These are phyloP conservation scores for Camponotus floridanus DNA, from an alignment of 1,140 invertebrate species.

Conservation along the genomic window DNA sequence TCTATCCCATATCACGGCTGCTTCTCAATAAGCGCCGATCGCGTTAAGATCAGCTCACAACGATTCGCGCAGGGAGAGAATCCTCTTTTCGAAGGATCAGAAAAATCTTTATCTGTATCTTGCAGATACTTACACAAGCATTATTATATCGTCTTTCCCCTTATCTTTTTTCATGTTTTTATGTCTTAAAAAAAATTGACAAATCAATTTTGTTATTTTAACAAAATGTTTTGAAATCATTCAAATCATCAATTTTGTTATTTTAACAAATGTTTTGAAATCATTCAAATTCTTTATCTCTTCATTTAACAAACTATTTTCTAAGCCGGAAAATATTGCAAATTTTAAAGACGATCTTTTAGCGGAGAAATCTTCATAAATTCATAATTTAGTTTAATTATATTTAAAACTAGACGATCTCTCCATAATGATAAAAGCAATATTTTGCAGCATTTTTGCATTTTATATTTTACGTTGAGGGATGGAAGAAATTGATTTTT, in stretches of 20 bases:
- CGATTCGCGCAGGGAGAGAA: slow-evolving; percentile 20
- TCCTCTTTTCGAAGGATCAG: neutral
- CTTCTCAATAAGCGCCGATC: slow-evolving; percentile 78
- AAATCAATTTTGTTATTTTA: neutral
- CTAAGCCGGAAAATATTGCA: neutral
- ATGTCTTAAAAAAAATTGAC: neutral
- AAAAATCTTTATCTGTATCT: neutral
- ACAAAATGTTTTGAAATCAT: neutral
- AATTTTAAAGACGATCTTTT: neutral
- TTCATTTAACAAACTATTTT: neutral
- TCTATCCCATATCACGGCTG: slow-evolving; percentile 59
- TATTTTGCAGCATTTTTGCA: neutral
- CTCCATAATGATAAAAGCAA: neutral
- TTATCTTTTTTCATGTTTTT: neutral
- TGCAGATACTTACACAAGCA: neutral
- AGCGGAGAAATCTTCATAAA: neutral
- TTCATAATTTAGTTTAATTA: neutral
- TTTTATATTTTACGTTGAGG: neutral
- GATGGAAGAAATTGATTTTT: neutral
- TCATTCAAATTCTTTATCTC: neutral
- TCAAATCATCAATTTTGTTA: neutral
- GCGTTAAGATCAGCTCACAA: slow-evolving; percentile 75
- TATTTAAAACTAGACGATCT: neutral
- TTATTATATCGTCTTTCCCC: neutral
- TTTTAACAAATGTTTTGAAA: neutral